Evolutionary conservation across 2,888 invertebrate genomes (phyloP).

Genomic region (Ischnura elegans): DNA sequence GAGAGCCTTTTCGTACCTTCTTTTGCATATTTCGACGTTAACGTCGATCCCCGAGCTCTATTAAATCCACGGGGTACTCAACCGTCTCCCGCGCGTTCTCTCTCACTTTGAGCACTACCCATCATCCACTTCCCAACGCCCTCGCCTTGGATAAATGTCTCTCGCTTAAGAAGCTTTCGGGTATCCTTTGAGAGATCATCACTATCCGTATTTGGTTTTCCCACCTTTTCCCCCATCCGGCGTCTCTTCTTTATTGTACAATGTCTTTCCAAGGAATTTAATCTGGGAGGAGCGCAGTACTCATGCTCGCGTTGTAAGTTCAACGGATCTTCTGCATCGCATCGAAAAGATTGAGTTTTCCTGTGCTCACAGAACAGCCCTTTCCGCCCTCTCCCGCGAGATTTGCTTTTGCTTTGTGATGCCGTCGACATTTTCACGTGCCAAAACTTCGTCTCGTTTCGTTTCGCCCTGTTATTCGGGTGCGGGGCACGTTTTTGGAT

Average conservation of each 20-base stretch:
- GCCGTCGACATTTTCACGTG: neutral
- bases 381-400: neutral
- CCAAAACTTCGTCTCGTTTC: neutral
- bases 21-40: neutral
- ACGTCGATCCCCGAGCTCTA: neutral
- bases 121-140: neutral
- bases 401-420: neutral
- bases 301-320: neutral
- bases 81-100: neutral
- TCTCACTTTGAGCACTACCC: neutral
- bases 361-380: neutral
- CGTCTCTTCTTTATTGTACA: neutral
- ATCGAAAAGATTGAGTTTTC: neutral
- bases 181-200: neutral
- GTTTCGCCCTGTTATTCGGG: neutral
- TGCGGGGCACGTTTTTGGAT: neutral
- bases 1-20: neutral
- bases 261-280: neutral
- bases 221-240: neutral
- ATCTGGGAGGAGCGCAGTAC: neutral
- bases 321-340: neutral
- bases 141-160: neutral
- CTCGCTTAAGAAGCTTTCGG: neutral
- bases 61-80: neutral
- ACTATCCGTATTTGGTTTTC: neutral